These are phyloP conservation scores for Rhyacophila evoluta DNA, from an alignment of 2,888 invertebrate genomes.

Conservation along the genomic window DNA sequence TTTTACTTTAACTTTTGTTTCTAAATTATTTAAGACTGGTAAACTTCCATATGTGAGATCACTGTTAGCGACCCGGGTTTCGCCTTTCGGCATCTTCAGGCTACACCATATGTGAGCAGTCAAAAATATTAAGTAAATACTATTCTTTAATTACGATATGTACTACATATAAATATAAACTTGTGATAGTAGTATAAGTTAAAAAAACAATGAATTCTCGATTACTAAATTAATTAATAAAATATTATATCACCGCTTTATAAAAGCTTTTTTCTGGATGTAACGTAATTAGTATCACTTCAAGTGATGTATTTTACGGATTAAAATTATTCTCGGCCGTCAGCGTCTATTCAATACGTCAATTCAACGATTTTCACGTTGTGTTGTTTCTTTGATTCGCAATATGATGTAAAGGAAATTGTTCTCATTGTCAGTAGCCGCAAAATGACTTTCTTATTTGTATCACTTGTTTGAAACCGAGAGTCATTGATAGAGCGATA, in stretches of 20 bases:
- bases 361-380: neutral
- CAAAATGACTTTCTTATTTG: neutral
- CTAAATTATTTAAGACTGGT: no score
- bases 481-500: neutral
- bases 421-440: neutral
- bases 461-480: neutral
- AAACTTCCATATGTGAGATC: no score
- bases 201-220: neutral
- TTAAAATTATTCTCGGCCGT: neutral
- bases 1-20: no score
- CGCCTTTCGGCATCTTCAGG: no score
- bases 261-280: neutral
- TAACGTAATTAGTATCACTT: neutral
- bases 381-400: neutral
- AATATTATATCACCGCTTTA: neutral
- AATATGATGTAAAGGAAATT: slow-evolving; percentile 15
- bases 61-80: no score
- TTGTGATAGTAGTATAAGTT: neutral
- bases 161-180: neutral
- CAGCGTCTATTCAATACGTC: neutral
- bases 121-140: no score
- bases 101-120: no score
- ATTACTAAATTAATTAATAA: neutral
- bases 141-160: no score
- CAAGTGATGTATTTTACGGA: neutral